Percentiles rank a stretch among this genome's conserved stretches.
Conservation (phyloP, 2,888 invertebrate species). For the Synergus itoensis region DNA sequence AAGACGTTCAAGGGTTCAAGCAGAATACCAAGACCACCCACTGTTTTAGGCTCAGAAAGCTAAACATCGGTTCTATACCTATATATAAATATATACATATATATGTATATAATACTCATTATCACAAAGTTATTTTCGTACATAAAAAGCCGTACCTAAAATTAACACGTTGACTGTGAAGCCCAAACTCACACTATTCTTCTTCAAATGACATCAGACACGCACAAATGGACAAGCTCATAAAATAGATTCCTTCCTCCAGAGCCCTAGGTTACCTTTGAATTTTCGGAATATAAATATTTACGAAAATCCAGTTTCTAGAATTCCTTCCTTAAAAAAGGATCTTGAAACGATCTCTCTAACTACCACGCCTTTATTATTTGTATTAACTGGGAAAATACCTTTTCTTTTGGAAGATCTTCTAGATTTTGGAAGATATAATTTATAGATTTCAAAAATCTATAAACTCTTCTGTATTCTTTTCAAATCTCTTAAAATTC, state of each 20-base stretch:
- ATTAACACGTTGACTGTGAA: conserved; percentile 36
- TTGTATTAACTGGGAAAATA: neutral
- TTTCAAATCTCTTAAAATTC: too few relatives aligned
- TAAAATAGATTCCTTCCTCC: neutral
- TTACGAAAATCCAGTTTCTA: neutral
- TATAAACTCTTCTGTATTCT: too few relatives aligned
- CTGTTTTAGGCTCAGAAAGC: conserved; percentile 27
- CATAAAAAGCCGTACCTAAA: conserved; percentile 20
- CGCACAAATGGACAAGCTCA: conserved; percentile 6
- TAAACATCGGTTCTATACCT: conserved; percentile 1
- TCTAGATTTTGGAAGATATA: too few relatives aligned
- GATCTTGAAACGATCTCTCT: neutral
- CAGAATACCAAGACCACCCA: conserved; percentile 37
- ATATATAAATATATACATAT: neutral
- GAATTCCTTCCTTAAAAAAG: neutral
- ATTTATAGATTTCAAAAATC: too few relatives aligned
- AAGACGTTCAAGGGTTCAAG: conserved; percentile 7
- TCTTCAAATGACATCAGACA: neutral
- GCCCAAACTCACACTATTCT: neutral
- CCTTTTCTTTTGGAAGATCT: neutral
- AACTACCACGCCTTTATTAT: neutral
- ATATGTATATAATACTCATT: conserved; percentile 34
- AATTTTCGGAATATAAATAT: neutral
- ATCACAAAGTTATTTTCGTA: conserved; percentile 26
- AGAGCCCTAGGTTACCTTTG: neutral